These are phyloP conservation scores for Candoia aspera DNA, from an alignment of 2,113 vertebrate species.

Conservation along the genomic window DNA sequence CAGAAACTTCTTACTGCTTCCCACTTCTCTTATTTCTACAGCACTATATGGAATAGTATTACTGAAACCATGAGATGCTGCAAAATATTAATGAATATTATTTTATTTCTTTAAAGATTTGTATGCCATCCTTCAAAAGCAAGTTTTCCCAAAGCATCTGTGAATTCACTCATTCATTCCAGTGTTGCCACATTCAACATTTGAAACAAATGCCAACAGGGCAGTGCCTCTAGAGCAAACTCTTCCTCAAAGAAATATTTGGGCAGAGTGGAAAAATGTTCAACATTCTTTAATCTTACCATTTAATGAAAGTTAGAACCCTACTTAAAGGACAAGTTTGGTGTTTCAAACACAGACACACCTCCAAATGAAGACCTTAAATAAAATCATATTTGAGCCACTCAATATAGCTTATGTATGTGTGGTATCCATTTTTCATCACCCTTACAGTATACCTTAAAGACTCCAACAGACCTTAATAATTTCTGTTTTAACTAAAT, in stretches of 20 bases:
- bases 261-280: background rate
- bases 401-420: background rate
- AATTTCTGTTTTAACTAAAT: background rate
- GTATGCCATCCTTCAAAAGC: background rate
- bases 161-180: background rate
- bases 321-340: background rate
- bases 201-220: background rate
- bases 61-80: background rate
- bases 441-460: background rate
- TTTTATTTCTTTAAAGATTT: background rate
- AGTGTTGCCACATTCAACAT: background rate
- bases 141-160: background rate
- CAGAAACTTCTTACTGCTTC: background rate
- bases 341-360: background rate
- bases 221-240: background rate
- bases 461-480: rapidly evolving
- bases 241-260: background rate
- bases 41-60: background rate
- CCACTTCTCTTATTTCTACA: background rate
- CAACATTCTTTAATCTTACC: background rate
- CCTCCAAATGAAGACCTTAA: background rate
- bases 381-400: background rate
- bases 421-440: background rate
- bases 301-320: background rate
- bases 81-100: background rate